Evolutionary conservation across 2,113 vertebrate genomes (phyloP).

Genomic region (Sprattus sprattus): DNA sequence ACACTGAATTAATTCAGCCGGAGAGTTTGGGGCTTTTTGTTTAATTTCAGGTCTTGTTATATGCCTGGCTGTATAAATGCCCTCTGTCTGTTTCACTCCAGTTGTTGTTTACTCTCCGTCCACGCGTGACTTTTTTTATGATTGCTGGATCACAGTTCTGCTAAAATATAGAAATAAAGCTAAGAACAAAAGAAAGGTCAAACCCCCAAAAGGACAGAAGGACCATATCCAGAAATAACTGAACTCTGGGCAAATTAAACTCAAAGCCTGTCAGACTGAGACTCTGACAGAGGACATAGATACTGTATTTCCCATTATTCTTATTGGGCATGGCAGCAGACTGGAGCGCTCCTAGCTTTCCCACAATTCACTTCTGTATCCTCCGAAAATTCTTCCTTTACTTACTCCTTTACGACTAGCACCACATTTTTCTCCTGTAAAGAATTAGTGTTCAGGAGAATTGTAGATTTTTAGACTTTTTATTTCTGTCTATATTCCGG

Average conservation of each 20-base stretch:
- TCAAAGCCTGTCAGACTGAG: constrained; percentile 45
- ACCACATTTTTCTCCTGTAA: not conserved
- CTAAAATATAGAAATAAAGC: not conserved
- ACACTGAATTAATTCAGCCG: not conserved
- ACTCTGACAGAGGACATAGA: constrained; percentile 39
- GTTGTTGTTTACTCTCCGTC: not conserved
- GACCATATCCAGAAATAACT: constrained; percentile 29
- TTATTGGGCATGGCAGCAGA: constrained; percentile 54
- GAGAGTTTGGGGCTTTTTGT: not conserved
- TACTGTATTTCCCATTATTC: constrained; percentile 46
- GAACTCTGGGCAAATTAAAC: constrained; percentile 40
- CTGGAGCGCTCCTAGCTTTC: constrained; percentile 27
- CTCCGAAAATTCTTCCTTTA: not conserved
- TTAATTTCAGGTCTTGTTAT: not conserved
- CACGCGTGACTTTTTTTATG: not conserved
- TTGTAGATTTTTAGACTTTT: not conserved
- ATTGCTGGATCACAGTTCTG: not conserved
- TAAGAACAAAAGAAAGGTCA: constrained; percentile 48
- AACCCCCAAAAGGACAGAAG: constrained; percentile 48
- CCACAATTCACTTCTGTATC: not conserved
- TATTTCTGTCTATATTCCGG: not conserved
- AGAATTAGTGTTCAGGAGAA: not conserved
- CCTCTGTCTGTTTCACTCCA: not conserved
- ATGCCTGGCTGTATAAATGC: not conserved
- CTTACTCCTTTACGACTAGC: not conserved